These are phyloP conservation scores for Amblyjoppa fuscipennis DNA, from an alignment of 2,888 invertebrate genomes.

Conservation along the genomic window DNA sequence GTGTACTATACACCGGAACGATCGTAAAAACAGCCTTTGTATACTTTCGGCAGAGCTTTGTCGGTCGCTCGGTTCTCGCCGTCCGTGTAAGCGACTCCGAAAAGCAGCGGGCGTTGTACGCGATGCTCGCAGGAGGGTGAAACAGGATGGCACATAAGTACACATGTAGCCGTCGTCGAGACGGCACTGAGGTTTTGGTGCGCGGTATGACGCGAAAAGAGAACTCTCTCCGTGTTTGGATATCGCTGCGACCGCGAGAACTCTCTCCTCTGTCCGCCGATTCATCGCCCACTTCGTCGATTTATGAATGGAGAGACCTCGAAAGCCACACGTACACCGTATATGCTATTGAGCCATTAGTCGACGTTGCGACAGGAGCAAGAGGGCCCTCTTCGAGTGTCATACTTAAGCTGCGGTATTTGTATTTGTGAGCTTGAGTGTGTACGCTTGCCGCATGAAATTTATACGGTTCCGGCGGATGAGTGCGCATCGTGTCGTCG, in stretches of 20 bases:
- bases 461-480: background rate
- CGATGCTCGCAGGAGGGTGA: conserved; percentile 18
- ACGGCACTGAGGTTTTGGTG: background rate
- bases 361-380: conserved; percentile 63
- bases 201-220: background rate
- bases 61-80: conserved; percentile 16
- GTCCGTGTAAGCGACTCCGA: conserved; percentile 34
- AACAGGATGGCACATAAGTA: conserved; percentile 7
- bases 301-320: conserved; percentile 78
- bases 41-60: conserved; percentile 50
- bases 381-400: conserved; percentile 63
- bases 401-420: conserved; percentile 24
- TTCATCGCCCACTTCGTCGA: conserved; percentile 62
- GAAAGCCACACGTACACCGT: conserved; percentile 68
- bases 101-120: conserved; percentile 36
- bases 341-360: conserved; percentile 76
- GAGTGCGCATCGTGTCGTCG: too few relatives aligned
- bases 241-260: conserved; percentile 1
- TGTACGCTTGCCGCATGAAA: conserved; percentile 13
- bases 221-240: background rate
- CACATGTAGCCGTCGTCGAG: conserved; percentile 16
- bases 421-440: conserved; percentile 64
- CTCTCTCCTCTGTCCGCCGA: conserved; percentile 22
- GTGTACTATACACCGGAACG: conserved; percentile 1
- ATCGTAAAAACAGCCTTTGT: conserved; percentile 20